A percentile compares a stretch with the other conserved stretches of the same genome.
These are phyloP conservation scores for Artemisiospiza belli DNA, from an alignment of 2,113 vertebrate species.

Conservation along the genomic window DNA sequence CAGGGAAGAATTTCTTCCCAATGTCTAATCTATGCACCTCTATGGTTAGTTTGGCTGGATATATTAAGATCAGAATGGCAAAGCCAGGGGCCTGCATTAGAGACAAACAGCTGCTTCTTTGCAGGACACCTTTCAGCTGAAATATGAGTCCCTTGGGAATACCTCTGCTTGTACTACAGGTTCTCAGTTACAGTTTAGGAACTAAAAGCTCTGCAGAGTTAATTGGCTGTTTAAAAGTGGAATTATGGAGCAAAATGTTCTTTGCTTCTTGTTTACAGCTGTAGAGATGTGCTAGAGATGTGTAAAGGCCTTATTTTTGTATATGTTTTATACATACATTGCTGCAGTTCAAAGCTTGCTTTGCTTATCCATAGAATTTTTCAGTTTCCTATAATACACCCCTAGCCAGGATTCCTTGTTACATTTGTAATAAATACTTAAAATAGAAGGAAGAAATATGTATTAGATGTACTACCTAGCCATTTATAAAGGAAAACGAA, in stretches of 20 bases:
- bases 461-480: slow-evolving; percentile 54
- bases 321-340: not conserved
- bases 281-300: not conserved
- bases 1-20: not conserved
- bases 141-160: not conserved
- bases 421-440: slow-evolving; percentile 70
- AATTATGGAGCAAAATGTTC: not conserved
- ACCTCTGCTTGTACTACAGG: not conserved
- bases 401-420: slow-evolving; percentile 31
- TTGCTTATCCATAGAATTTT: slow-evolving; percentile 28
- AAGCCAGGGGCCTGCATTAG: not conserved
- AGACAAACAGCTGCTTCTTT: not conserved
- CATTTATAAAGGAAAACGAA: slow-evolving; percentile 68
- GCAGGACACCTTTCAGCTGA: not conserved
- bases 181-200: not conserved
- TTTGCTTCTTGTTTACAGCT: not conserved
- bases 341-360: slow-evolving; percentile 47
- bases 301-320: not conserved
- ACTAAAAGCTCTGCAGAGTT: not conserved
- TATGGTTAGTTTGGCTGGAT: not conserved
- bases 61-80: not conserved
- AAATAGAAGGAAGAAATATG: slow-evolving; percentile 67
- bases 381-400: slow-evolving; percentile 25
- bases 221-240: not conserved
- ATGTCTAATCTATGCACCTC: not conserved